Evolutionary conservation across 2,113 vertebrate genomes (phyloP), one percentile per base, ranked within the genome.

Genomic region (Daphoenositta chrysoptera): DNA sequence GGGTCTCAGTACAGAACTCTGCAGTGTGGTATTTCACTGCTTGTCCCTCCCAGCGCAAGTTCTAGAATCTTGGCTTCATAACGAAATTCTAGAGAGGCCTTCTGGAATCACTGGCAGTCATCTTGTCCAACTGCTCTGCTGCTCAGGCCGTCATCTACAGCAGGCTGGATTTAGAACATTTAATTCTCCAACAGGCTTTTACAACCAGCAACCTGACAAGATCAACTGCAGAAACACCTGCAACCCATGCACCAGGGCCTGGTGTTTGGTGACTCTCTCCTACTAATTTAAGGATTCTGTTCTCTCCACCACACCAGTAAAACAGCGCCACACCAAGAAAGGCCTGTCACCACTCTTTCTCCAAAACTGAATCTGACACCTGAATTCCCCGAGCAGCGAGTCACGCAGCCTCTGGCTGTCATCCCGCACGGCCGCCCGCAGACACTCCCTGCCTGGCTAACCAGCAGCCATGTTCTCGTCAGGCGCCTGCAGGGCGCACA

Each of bases 401-500:
- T 11, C 13, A 5, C 3, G 9, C 23, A 15, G 23, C n/a, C 31
- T 39, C 4, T 9, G 39, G 23, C 70, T 15, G 39, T 33, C 31
- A 8, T 3, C 7, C 23, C 10, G 8, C 39, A 11, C 7, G 21
- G 39, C 39, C 51, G n/a, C 23, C 31, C 8, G 22, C 39, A 11
- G 39, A 20, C 17, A 9, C 15, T 28, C 9, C 33, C 30, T 11
- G 23, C 39, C 39, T 4, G 23, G 39, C 31, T 44, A 10, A 15
- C 31, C 39, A 14, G 16, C 51, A 11, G 24, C 70, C 53, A 12
- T 7, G 31, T 11, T 16, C 17, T 14, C 22, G 40, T 2, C 40
- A 45, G 19, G 48, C 48, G 1, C 8, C 0, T 8, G 8, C 37
- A 13, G 4, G 39, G 31, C 7, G 5, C 12, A 2, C 4, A 2